Evolutionary conservation across 92 coral and sea anemone genomes (phyloP).

Genomic region (Actinostola sp.): DNA sequence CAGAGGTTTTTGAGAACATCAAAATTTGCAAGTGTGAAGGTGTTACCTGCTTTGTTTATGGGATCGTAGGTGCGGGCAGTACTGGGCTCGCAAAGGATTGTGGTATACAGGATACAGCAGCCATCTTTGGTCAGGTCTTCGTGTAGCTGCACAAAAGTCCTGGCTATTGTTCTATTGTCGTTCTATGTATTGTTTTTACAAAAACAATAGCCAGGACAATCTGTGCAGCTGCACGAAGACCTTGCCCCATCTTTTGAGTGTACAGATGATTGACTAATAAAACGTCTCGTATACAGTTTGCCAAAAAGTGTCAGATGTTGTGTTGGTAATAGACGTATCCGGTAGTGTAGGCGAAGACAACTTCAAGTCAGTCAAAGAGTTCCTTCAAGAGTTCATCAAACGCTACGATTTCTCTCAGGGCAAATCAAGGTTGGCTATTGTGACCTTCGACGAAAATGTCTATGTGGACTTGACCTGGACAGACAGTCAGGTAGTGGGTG

Average conservation of each 20-base stretch:
- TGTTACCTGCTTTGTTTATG: too few species aligned
- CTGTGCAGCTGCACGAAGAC: neutral
- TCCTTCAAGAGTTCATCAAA: slow-evolving; percentile 2
- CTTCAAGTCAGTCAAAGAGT: slow-evolving; percentile 5
- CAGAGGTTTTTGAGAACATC: too few species aligned
- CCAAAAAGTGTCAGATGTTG: slow-evolving; percentile 2
- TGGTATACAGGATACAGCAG: too few species aligned
- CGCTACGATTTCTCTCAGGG: slow-evolving; percentile 10
- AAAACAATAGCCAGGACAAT: too few species aligned
- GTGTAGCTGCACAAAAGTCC: too few species aligned
- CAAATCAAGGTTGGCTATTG: neutral
- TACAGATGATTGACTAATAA: too few species aligned
- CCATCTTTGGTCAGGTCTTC: too few species aligned
- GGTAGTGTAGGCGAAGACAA: slow-evolving; percentile 8
- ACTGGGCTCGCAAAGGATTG: too few species aligned
- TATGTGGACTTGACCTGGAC: neutral
- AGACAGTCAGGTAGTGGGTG: neutral
- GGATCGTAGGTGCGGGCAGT: too few species aligned
- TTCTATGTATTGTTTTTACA: too few species aligned
- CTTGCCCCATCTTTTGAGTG: neutral
- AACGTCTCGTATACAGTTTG: neutral
- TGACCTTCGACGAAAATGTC: neutral
- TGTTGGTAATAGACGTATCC: neutral
- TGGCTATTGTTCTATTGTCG: too few species aligned
- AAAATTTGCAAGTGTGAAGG: too few species aligned